Evolutionary conservation across 1,140 invertebrate species (phyloP).

Genomic region (Cardiocondyla obscurior): DNA sequence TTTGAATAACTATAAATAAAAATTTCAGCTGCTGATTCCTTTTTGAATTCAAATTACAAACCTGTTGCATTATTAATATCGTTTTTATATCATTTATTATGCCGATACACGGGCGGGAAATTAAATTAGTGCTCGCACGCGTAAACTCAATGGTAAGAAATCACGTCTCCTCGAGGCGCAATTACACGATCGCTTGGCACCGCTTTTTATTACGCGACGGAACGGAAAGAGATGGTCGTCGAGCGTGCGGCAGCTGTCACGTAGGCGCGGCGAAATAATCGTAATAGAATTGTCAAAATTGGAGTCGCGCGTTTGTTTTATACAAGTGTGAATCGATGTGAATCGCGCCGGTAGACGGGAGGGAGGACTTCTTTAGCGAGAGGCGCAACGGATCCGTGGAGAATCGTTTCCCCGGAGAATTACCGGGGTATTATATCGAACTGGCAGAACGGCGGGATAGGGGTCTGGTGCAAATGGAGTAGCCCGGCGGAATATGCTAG

Average conservation of each 20-base stretch:
- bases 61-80: background rate
- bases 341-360: conserved; percentile 68
- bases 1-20: background rate
- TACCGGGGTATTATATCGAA: conserved; percentile 81
- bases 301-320: conserved; percentile 82
- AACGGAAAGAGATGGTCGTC: conserved; percentile 35
- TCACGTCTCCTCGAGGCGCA: background rate
- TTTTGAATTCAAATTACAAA: background rate
- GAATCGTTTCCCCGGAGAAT: conserved; percentile 81
- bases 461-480: conserved; percentile 73
- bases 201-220: conserved; percentile 53
- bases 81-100: background rate
- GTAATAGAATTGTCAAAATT: conserved; percentile 84
- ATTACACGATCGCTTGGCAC: conserved; percentile 15
- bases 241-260: conserved; percentile 76
- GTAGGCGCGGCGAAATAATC: conserved; percentile 80
- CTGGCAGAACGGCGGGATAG: conserved; percentile 74
- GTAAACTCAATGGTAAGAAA: background rate
- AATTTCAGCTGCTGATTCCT: too few species aligned
- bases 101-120: background rate
- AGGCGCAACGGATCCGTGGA: conserved; percentile 78
- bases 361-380: conserved; percentile 76
- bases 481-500: conserved; percentile 70
- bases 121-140: background rate
- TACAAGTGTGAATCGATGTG: conserved; percentile 78